Percentiles rank a stretch among this genome's conserved stretches.
Conservation (phyloP, 2,113 vertebrate species). For the Myiozetetes cayanensis region DNA sequence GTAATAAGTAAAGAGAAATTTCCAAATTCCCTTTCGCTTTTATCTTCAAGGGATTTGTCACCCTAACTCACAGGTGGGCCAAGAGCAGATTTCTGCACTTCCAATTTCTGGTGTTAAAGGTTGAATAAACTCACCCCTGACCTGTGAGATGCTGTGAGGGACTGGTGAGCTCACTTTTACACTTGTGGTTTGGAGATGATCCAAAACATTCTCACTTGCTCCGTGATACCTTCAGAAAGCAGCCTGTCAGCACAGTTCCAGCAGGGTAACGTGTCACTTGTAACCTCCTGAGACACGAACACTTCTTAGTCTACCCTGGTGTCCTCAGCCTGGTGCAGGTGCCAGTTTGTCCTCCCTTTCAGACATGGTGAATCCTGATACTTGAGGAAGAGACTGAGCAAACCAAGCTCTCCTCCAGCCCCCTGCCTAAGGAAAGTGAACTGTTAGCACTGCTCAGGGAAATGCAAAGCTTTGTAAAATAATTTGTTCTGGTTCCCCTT, state of each 20-base stretch:
- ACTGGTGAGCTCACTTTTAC: neutral
- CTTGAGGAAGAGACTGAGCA: neutral
- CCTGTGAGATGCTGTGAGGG: neutral
- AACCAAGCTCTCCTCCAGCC: neutral
- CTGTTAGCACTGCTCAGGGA: neutral
- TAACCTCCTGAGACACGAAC: neutral
- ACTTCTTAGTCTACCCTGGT: neutral
- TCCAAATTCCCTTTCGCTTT: neutral
- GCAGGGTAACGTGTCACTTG: neutral
- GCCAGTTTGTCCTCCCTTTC: neutral
- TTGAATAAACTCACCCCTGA: neutral
- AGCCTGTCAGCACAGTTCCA: neutral
- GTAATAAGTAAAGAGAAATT: neutral
- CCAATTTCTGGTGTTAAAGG: fast-evolving
- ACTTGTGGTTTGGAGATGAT: neutral
- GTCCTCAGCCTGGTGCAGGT: neutral
- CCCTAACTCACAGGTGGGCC: neutral
- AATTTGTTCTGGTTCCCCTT: neutral
- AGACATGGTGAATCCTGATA: neutral
- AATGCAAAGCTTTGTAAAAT: neutral
- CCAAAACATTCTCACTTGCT: neutral
- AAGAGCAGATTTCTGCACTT: neutral
- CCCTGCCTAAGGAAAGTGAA: neutral
- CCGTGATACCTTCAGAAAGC: neutral
- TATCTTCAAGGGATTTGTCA: neutral